Conservation (phyloP, 2,888 invertebrate genomes). For the Antitype chi region DNA sequence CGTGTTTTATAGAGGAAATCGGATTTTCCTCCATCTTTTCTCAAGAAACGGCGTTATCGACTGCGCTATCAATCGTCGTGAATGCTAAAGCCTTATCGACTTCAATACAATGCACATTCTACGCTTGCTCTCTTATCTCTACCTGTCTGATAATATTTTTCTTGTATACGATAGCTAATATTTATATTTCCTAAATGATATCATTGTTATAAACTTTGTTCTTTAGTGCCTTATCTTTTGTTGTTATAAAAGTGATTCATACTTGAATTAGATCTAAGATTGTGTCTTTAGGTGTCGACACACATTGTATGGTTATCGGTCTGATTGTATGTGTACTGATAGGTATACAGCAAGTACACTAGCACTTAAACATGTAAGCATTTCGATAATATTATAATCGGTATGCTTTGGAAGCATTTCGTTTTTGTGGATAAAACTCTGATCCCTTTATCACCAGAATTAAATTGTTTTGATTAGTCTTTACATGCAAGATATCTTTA, state of each 20-base stretch:
- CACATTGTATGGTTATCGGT: slow-evolving; percentile 36
- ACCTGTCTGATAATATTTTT: slow-evolving; percentile 60
- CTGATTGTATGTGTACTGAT: slow-evolving; percentile 26
- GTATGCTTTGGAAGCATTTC: not conserved
- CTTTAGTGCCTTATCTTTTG: slow-evolving; percentile 34
- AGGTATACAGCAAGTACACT: slow-evolving; percentile 12
- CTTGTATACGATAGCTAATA: slow-evolving; percentile 45
- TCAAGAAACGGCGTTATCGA: slow-evolving; percentile 22
- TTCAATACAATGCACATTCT: slow-evolving; percentile 50
- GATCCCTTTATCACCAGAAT: not conserved
- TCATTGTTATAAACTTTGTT: slow-evolving; percentile 44
- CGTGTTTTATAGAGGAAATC: slow-evolving; percentile 19
- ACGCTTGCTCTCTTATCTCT: slow-evolving; percentile 41
- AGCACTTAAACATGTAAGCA: slow-evolving; percentile 7
- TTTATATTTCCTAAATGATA: slow-evolving; percentile 58
- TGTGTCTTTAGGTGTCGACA: slow-evolving; percentile 32
- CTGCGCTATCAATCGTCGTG: slow-evolving; percentile 29
- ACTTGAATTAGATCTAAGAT: slow-evolving; percentile 15
- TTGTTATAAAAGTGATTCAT: slow-evolving; percentile 45
- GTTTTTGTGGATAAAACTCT: not conserved
- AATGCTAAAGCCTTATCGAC: slow-evolving; percentile 44
- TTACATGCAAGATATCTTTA: not conserved
- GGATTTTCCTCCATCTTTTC: slow-evolving; percentile 28
- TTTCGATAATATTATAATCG: slow-evolving; percentile 5
- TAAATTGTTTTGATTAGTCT: not conserved